A percentile compares a stretch with the other conserved stretches of the same genome.
These are phyloP conservation scores for Varecia variegata DNA, from an alignment of 2,797 vertebrate species.

Conservation along the genomic window DNA sequence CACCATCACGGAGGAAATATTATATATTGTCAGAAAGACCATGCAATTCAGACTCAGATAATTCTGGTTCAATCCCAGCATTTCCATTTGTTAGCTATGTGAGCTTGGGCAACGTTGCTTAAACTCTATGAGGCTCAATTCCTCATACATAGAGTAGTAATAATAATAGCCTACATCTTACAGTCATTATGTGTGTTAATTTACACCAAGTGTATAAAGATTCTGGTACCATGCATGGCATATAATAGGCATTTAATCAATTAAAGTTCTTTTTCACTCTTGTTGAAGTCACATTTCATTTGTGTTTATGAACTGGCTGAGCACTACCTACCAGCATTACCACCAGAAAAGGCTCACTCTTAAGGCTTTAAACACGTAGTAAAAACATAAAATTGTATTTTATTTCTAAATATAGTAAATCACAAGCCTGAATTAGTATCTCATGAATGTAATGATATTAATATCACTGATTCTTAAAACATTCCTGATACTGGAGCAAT, in stretches of 20 bases:
- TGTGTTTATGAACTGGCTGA: conserved; percentile 73
- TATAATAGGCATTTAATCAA: neutral
- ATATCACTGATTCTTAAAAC: neutral
- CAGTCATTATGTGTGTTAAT: neutral
- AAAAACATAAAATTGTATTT: conserved; percentile 70
- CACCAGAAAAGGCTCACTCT: conserved; percentile 72
- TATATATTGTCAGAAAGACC: neutral
- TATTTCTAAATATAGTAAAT: conserved; percentile 80
- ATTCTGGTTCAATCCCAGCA: neutral
- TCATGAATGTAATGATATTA: neutral
- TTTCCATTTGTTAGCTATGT: neutral
- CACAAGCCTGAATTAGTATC: conserved; percentile 16
- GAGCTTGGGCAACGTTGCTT: neutral
- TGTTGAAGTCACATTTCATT: conserved; percentile 58
- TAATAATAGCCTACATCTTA: neutral
- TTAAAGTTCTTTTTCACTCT: neutral
- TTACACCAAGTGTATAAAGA: neutral
- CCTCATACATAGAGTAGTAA: neutral
- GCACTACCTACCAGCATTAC: conserved; percentile 54
- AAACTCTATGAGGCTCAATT: neutral
- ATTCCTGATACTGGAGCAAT: neutral
- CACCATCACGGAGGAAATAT: neutral
- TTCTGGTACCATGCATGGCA: neutral
- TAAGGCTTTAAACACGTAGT: conserved; percentile 62
- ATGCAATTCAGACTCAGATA: neutral